These are phyloP conservation scores for Perodicticus potto DNA, from an alignment of 2,797 vertebrate species.

Conservation along the genomic window DNA sequence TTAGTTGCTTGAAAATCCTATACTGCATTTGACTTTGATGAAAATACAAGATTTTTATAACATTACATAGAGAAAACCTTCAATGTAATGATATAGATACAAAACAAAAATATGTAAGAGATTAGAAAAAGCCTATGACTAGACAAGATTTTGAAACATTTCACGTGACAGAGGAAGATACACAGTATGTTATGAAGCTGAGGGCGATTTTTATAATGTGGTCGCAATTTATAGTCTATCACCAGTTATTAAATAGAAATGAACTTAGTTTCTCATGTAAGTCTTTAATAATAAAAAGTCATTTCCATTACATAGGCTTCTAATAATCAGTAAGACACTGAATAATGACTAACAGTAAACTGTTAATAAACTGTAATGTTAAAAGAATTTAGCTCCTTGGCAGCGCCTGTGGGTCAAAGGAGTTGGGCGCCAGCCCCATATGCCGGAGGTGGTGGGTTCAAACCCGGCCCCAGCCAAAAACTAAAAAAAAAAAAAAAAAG, in stretches of 20 bases:
- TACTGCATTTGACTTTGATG: background rate
- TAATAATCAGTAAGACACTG: background rate
- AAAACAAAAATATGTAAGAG: conserved; percentile 40
- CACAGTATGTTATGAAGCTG: background rate
- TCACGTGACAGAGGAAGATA: background rate
- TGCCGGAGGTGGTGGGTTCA: no score
- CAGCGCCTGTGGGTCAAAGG: no score
- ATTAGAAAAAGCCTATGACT: background rate
- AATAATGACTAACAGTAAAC: background rate
- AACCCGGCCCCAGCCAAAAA: no score
- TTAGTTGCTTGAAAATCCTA: conserved; percentile 1
- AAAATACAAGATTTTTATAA: conserved; percentile 25
- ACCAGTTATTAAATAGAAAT: conserved; percentile 1
- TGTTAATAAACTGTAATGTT: background rate
- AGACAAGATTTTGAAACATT: conserved; percentile 24
- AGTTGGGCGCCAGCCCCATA: no score
- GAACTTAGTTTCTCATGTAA: background rate
- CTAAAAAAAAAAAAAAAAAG: no score
- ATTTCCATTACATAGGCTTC: background rate
- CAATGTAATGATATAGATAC: background rate
- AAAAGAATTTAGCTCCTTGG: background rate
- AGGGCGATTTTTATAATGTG: background rate
- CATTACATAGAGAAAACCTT: background rate
- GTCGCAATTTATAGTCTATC: background rate
- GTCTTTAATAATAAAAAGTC: conserved; percentile 35